Base-by-base conservation (phyloP, 2,113 vertebrate species). In the Psophia crepitans region DNA sequence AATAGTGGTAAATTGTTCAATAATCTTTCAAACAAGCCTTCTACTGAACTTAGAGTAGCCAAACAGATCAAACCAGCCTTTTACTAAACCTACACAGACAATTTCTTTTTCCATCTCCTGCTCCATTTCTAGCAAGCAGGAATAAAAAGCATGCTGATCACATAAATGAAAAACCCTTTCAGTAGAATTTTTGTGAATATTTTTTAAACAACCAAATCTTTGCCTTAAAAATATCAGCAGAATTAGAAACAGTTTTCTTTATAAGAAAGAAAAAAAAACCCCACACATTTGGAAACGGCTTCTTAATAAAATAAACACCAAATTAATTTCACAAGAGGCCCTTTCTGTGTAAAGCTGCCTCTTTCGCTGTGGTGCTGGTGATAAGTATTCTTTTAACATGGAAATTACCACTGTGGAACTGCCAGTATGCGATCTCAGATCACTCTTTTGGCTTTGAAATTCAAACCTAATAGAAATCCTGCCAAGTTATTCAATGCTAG, bases 401-500 rank as follows among this genome's bases (percentile, higher is more conserved):
- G 97, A 98, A 98, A 98, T 98, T 97, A 97, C 96, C 96, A 97
- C 96, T 96, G 96, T 97, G 96, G 96, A 98, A 98, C 95, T 97
- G 97, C 97, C 97, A 98, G 95, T 97, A 79, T 97, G 97, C 84
- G 71, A 97, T 98, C 97, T 98, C 97, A 97, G 95, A 97, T 98
- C 97, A 97, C 97, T 97, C 97, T 96, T 98, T 98, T 98, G 97
- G 97, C 97, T 98, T 98, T 97, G 97, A 97, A 98, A 97, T 97
- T 96, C 94, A 97, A 97, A 96, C 96, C 97, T 97, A 97, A 97
- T 96, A 97, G 97, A 96, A 96, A 97, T 94, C 96, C 97, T 97
- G 97, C 97, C 97, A 98, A 98, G 97, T 97, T 93, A 94, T 96
- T 96, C 96, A 96, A 91, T 77, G 93, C 69, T 92, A 96, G 91